phyloP scores from a whole-genome alignment of 2,888 invertebrate genomes.

The Microplitis deprimator region DNA sequence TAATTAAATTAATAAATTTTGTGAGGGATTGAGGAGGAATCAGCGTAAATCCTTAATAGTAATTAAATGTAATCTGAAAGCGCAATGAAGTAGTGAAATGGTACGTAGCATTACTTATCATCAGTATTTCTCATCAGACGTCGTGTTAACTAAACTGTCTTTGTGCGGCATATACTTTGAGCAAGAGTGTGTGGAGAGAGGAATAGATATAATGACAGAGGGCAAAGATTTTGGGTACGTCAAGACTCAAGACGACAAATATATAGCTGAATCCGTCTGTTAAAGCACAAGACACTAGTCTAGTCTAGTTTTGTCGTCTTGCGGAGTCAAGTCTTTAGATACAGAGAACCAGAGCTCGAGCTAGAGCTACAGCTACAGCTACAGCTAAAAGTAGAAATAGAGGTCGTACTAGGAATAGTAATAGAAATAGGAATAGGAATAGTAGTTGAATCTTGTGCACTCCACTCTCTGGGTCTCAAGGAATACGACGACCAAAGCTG shows the following conservation, averaged over 20 bases:
- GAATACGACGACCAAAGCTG: conserved; percentile 4
- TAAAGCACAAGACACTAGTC: conserved; percentile 14
- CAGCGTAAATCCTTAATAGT: too few species aligned
- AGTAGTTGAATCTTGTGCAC: neutral
- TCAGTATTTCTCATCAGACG: neutral
- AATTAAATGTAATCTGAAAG: too few species aligned
- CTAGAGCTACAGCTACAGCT: too few species aligned
- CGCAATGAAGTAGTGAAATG: neutral
- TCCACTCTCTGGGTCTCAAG: neutral
- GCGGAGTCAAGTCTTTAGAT: neutral
- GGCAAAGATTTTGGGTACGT: conserved; percentile 33
- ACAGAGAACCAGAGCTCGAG: neutral
- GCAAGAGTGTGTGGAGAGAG: conserved; percentile 1
- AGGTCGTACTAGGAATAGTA: neutral
- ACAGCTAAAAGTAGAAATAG: too few species aligned
- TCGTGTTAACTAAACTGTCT: neutral
- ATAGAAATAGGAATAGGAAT: neutral
- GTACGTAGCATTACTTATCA: neutral
- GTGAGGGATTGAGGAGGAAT: neutral
- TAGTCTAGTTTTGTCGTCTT: neutral
- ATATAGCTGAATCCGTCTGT: conserved; percentile 23
- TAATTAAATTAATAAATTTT: neutral
- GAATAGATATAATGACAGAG: conserved; percentile 18
- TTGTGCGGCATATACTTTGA: neutral
- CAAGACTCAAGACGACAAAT: conserved; percentile 12